Percentiles rank a stretch among this genome's conserved stretches.
Conservation (phyloP, 2,113 vertebrate species). For the Trogon surrucura region DNA sequence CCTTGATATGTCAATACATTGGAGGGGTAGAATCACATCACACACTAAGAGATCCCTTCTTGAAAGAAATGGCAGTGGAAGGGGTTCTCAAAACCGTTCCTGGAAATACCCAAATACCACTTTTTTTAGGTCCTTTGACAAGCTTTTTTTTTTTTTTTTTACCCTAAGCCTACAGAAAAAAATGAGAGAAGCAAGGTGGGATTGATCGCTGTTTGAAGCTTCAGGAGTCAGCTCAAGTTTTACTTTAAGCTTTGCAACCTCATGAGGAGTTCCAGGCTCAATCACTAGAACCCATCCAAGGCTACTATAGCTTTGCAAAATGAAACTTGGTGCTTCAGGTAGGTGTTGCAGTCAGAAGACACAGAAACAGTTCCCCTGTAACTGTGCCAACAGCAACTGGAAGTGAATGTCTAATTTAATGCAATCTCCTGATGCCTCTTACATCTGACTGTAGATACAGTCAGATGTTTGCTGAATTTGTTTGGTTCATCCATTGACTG, state of each 20-base stretch:
- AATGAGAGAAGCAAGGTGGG: not conserved
- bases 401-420: not conserved
- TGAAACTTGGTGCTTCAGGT: not conserved
- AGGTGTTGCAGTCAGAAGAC: not conserved
- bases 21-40: not conserved
- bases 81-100: not conserved
- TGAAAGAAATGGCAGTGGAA: not conserved
- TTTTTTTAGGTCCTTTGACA: not conserved
- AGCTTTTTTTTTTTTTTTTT: not conserved
- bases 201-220: not conserved
- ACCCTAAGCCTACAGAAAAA: not conserved
- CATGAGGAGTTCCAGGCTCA: not conserved
- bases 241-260: not conserved
- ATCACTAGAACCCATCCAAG: not conserved
- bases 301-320: not conserved
- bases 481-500: not conserved
- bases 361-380: not conserved
- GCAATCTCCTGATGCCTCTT: not conserved
- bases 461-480: not conserved
- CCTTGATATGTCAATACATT: not conserved
- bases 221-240: not conserved
- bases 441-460: not conserved
- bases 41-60: not conserved
- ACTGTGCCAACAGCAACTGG: not conserved
- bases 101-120: not conserved